Percentiles rank a stretch among this genome's conserved stretches.
Evolutionary conservation across 2,797 vertebrate species (phyloP).

Genomic region (Falco rusticolus): DNA sequence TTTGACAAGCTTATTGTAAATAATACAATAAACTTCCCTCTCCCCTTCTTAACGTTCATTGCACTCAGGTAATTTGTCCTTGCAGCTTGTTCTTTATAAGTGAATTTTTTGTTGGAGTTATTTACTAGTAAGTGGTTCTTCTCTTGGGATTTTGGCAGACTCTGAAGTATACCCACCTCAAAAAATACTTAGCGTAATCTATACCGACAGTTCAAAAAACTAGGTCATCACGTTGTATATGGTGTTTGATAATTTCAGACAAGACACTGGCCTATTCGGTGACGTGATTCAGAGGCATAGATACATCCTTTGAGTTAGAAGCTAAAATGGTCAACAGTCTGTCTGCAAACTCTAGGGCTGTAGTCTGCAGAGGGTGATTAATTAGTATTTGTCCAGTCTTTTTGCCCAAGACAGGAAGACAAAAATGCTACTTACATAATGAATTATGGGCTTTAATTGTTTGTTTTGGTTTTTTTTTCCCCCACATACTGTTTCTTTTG

Average conservation of each 20-base stretch:
- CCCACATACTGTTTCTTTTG: background rate
- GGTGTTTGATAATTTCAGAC: constrained; percentile 19
- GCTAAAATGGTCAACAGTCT: background rate
- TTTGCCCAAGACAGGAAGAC: background rate
- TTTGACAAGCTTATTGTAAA: background rate
- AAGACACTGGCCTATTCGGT: constrained; percentile 9
- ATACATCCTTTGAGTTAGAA: constrained; percentile 19
- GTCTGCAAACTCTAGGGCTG: background rate
- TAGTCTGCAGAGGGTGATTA: background rate
- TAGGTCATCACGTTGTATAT: constrained; percentile 20
- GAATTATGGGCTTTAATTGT: background rate
- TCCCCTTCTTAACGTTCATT: background rate
- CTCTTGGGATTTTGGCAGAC: background rate
- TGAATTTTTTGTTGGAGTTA: constrained; percentile 12
- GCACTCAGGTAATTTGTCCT: background rate
- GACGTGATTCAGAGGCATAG: background rate
- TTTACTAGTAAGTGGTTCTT: background rate
- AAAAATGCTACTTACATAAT: background rate
- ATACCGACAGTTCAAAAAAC: constrained; percentile 29
- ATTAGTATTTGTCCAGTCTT: background rate
- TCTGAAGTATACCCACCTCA: background rate
- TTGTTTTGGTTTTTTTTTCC: background rate
- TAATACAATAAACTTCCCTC: background rate
- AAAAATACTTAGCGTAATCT: constrained; percentile 33
- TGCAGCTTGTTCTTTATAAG: constrained; percentile 18